Evolutionary conservation across 2,888 invertebrate genomes (phyloP).

Genomic region (Phyto melanocephala): DNA sequence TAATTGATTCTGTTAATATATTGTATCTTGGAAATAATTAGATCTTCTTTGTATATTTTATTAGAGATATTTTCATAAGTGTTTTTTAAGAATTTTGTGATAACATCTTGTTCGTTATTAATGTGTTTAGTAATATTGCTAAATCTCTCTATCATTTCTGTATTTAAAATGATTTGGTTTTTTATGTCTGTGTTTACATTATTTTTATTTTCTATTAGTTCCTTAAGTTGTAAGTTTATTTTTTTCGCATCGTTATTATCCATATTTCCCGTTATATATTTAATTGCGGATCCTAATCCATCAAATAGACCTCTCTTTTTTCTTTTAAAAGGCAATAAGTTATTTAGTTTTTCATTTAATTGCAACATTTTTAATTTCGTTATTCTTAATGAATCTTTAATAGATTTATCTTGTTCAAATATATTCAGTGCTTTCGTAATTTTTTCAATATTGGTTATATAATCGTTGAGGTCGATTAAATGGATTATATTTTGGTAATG

Average conservation of each 20-base stretch:
- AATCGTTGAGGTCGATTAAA: conserved; percentile 10
- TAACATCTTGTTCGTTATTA: conserved; percentile 24
- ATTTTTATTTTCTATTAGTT: not conserved
- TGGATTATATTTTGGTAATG: conserved; percentile 22
- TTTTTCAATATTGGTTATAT: not conserved
- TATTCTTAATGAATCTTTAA: conserved; percentile 4
- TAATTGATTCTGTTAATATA: conserved; percentile 33
- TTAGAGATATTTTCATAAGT: conserved; percentile 17
- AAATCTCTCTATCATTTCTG: conserved; percentile 42
- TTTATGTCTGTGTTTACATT: not conserved
- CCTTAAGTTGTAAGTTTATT: conserved; percentile 16
- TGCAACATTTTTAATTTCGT: conserved; percentile 13
- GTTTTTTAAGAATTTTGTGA: conserved; percentile 20
- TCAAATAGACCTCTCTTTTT: conserved; percentile 25
- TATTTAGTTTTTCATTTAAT: conserved; percentile 14
- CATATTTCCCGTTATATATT: conserved; percentile 38
- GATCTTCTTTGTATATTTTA: conserved; percentile 16
- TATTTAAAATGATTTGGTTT: conserved; percentile 16
- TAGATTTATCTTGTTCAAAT: not conserved
- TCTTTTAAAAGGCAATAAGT: conserved; percentile 9
- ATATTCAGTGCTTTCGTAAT: not conserved
- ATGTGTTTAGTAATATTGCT: conserved; percentile 41
- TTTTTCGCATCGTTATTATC: conserved; percentile 2
- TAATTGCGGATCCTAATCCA: conserved; percentile 36
- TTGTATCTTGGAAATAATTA: conserved; percentile 11